A percentile compares a stretch with the other conserved stretches of the same genome.
Conservation (phyloP, 1,140 invertebrate species). For the Meloidogyne floridensis region DNA sequence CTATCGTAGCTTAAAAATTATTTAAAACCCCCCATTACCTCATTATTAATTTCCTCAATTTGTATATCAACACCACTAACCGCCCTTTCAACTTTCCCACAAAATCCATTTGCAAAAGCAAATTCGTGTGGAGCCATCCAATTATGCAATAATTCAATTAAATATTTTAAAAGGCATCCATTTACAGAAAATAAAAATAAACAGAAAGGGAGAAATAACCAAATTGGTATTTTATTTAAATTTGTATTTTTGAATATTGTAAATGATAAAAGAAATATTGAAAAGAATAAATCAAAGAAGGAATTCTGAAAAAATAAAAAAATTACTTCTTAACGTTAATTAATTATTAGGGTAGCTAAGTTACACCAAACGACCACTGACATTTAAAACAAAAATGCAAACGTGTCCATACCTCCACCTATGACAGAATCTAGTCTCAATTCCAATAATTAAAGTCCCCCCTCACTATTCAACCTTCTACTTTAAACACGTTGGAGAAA, state of each 20-base stretch:
- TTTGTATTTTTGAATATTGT: background rate
- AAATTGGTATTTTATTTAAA: background rate
- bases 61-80: conserved; percentile 21
- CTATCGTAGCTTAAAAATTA: background rate
- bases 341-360: no score
- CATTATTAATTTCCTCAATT: background rate
- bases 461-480: no score
- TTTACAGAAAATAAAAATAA: conserved; percentile 7
- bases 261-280: background rate
- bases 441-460: no score
- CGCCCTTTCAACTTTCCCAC: conserved; percentile 23
- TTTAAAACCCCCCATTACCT: background rate
- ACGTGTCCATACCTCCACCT: no score
- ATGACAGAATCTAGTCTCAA: no score
- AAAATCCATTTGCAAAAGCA: conserved; percentile 27
- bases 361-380: no score
- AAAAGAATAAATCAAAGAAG: background rate
- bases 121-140: conserved; percentile 25
- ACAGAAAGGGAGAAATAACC: conserved; percentile 6
- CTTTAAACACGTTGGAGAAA: no score
- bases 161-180: conserved; percentile 2
- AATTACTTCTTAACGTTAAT: background rate
- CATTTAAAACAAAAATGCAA: no score
- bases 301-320: background rate
- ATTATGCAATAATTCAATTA: background rate